Percentiles rank a stretch among this genome's conserved stretches.
These are phyloP conservation scores for Yasuhikotakia modesta DNA, from an alignment of 2,797 vertebrate genomes.

Conservation along the genomic window DNA sequence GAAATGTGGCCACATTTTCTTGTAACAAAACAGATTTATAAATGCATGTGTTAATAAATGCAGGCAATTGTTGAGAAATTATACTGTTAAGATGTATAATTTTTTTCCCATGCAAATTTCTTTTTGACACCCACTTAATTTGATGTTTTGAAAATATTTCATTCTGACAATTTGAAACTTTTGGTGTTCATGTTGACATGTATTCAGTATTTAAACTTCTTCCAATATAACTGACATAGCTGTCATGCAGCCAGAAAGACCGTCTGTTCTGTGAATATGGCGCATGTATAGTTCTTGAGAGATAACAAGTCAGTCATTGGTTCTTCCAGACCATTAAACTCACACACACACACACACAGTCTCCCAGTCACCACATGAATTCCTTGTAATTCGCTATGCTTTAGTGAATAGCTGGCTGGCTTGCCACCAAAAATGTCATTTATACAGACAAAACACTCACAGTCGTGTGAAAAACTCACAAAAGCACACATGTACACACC, in stretches of 20 bases:
- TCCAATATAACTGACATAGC: background rate
- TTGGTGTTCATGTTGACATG: background rate
- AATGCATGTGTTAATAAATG: background rate
- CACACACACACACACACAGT: background rate
- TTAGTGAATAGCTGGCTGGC: constrained; percentile 20
- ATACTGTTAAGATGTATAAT: background rate
- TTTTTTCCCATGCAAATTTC: background rate
- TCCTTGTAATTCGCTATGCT: constrained; percentile 32
- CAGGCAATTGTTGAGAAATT: background rate
- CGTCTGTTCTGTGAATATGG: background rate
- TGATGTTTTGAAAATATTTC: background rate
- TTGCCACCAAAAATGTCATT: constrained; percentile 31
- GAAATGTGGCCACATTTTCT: constrained; percentile 9
- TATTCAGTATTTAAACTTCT: background rate
- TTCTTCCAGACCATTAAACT: constrained; percentile 30
- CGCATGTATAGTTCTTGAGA: constrained; percentile 1
- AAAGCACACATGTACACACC: constrained; percentile 8
- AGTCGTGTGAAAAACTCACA: background rate
- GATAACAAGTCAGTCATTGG: constrained; percentile 23
- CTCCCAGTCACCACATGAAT: constrained; percentile 8
- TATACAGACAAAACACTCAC: constrained; percentile 20
- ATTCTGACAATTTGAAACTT: constrained; percentile 3
- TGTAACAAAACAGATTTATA: background rate
- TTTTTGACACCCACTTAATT: background rate
- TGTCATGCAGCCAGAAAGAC: background rate